These are phyloP conservation scores for Betta splendens DNA, from an alignment of 2,797 vertebrate genomes.

Conservation along the genomic window DNA sequence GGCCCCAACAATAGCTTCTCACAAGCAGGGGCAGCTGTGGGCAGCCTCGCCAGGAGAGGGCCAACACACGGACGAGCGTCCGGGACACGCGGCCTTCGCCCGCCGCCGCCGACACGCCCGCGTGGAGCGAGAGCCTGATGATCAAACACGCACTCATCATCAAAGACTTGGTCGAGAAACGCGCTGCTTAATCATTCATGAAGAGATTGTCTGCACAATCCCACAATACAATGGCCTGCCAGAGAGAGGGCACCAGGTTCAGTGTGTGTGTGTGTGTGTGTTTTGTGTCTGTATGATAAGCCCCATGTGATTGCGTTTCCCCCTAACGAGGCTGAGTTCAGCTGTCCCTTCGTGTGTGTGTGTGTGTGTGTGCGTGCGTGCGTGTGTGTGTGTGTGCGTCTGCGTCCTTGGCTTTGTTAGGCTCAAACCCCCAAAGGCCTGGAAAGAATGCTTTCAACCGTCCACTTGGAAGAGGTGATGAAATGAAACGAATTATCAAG, in stretches of 20 bases:
- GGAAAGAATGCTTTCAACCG: slow-evolving; percentile 76
- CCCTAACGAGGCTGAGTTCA: slow-evolving; percentile 77
- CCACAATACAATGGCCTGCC: slow-evolving; percentile 80
- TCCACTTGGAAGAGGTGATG: slow-evolving; percentile 79
- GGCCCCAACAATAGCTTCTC: slow-evolving; percentile 88
- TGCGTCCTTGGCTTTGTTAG: slow-evolving; percentile 72
- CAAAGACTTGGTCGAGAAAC: slow-evolving; percentile 75
- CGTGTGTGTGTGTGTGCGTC: slow-evolving; percentile 20
- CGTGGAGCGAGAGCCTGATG: slow-evolving; percentile 36
- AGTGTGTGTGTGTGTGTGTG: slow-evolving; percentile 56
- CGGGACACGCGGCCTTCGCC: slow-evolving; percentile 4
- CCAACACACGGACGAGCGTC: slow-evolving; percentile 13
- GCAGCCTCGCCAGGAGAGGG: slow-evolving; percentile 68
- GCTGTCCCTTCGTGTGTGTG: slow-evolving; percentile 58
- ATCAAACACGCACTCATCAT: slow-evolving; percentile 77
- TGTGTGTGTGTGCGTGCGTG: slow-evolving; percentile 18
- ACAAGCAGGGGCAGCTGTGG: slow-evolving; percentile 80
- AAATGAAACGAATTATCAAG: slow-evolving; percentile 76
- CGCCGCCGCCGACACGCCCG: neutral
- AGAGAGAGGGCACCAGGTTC: slow-evolving; percentile 75
- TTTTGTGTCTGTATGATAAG: slow-evolving; percentile 73
- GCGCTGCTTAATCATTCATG: slow-evolving; percentile 81
- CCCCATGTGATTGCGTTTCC: slow-evolving; percentile 77
- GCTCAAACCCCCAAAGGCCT: slow-evolving; percentile 65
- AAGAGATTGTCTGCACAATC: slow-evolving; percentile 79